phyloP scores from a whole-genome alignment of 2,797 vertebrate genomes.

The Fringilla coelebs region DNA sequence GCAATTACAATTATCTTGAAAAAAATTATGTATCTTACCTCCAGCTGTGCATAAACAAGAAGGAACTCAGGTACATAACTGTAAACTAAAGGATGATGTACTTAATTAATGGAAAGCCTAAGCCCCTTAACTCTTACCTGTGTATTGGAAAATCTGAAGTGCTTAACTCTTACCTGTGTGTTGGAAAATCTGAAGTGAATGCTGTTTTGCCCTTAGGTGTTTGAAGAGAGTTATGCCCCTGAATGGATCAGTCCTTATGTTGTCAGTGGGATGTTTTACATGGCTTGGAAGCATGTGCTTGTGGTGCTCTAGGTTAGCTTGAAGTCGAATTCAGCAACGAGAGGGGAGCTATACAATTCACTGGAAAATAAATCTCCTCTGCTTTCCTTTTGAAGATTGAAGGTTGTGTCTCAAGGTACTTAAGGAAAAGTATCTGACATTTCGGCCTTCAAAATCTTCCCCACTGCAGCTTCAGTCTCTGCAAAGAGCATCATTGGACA shows the following conservation, averaged over 20 bases:
- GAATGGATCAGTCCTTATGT: background rate
- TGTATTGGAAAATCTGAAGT: background rate
- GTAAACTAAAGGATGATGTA: background rate
- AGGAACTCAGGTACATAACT: background rate
- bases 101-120: background rate
- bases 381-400: background rate
- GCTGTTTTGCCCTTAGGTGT: background rate
- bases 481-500: background rate
- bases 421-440: slow-evolving; percentile 1
- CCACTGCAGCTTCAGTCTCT: background rate
- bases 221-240: background rate
- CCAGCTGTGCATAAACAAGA: background rate
- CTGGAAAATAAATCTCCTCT: background rate
- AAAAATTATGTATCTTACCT: background rate
- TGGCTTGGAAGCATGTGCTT: background rate
- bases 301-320: background rate
- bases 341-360: background rate
- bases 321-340: background rate
- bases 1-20: background rate
- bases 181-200: background rate
- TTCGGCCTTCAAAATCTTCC: background rate
- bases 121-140: background rate
- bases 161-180: background rate
- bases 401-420: background rate
- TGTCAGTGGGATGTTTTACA: background rate